Evolutionary conservation across 2,888 invertebrate genomes (phyloP).

Genomic region (Andricus quercusramuli): DNA sequence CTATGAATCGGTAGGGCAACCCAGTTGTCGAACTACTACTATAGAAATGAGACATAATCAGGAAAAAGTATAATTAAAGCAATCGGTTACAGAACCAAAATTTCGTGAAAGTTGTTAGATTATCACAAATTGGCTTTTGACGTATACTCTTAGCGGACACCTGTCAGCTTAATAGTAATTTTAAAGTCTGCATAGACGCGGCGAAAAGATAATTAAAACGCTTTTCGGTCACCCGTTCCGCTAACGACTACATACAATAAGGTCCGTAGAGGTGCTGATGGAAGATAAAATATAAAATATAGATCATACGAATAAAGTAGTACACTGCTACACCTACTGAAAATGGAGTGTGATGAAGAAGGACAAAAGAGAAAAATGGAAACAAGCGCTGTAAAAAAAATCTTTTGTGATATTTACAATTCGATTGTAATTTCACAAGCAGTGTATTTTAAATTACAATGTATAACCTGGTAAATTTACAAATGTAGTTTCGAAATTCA

Average conservation of each 20-base stretch:
- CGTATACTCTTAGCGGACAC: neutral
- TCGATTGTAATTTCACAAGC: too few relatives aligned
- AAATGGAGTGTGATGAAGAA: conserved; percentile 27
- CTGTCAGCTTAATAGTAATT: conserved; percentile 9
- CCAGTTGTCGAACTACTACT: neutral
- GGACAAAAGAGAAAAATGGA: neutral
- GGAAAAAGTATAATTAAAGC: too few relatives aligned
- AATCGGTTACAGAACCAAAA: neutral
- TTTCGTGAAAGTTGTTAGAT: neutral
- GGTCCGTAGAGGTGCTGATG: conserved; percentile 20
- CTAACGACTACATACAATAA: conserved; percentile 32
- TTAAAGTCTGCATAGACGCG: conserved; percentile 2
- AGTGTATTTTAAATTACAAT: too few relatives aligned
- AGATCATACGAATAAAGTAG: conserved; percentile 26
- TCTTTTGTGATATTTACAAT: too few relatives aligned
- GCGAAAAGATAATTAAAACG: conserved; percentile 17
- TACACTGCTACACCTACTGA: neutral
- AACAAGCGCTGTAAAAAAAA: too few relatives aligned
- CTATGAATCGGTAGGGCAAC: too few relatives aligned
- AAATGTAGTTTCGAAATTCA: too few relatives aligned
- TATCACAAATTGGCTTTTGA: neutral
- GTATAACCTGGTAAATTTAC: too few relatives aligned
- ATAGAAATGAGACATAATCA: neutral
- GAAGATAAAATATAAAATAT: conserved; percentile 30
- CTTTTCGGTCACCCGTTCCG: conserved; percentile 8